Conservation (phyloP, 2,888 invertebrate species). For the Macaria notata region DNA sequence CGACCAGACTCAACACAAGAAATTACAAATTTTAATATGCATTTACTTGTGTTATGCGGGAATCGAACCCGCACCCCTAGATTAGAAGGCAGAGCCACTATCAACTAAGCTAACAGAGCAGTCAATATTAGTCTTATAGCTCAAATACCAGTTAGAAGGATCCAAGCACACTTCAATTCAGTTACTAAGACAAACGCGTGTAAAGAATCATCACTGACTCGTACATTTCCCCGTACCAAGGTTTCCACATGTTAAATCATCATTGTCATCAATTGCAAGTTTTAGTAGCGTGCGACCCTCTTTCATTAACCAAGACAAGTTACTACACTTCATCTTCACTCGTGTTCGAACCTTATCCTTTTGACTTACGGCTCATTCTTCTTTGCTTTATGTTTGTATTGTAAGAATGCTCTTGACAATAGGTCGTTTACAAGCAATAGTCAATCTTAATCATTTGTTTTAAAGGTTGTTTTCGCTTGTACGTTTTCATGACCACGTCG, state of each 20-base stretch:
- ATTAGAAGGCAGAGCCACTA: too few relatives aligned
- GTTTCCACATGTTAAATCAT: slow-evolving; percentile 18
- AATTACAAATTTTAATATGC: too few relatives aligned
- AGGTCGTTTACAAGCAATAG: slow-evolving; percentile 9
- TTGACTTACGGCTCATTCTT: slow-evolving; percentile 13
- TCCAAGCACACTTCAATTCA: too few relatives aligned
- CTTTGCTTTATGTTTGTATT: slow-evolving; percentile 1
- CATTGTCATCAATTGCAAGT: slow-evolving; percentile 24
- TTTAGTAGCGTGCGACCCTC: slow-evolving; percentile 26
- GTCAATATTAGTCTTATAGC: too few relatives aligned
- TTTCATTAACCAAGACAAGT: slow-evolving; percentile 16
- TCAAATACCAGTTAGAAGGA: too few relatives aligned
- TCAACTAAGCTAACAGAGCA: too few relatives aligned
- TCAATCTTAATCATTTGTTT: slow-evolving; percentile 9
- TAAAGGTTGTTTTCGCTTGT: slow-evolving; percentile 8
- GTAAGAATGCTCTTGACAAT: slow-evolving; percentile 11
- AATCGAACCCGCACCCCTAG: too few relatives aligned
- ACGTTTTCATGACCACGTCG: slow-evolving; percentile 11
- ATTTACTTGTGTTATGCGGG: too few relatives aligned
- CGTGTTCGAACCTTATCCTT: slow-evolving; percentile 17
- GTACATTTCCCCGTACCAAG: slow-evolving; percentile 20
- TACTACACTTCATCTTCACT: slow-evolving; percentile 6
- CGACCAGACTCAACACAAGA: too few relatives aligned
- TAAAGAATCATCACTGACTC: slow-evolving; percentile 5
- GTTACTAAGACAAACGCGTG: neutral